These are phyloP conservation scores for Meda fulgida DNA, from an alignment of 2,797 vertebrate genomes.

Conservation along the genomic window DNA sequence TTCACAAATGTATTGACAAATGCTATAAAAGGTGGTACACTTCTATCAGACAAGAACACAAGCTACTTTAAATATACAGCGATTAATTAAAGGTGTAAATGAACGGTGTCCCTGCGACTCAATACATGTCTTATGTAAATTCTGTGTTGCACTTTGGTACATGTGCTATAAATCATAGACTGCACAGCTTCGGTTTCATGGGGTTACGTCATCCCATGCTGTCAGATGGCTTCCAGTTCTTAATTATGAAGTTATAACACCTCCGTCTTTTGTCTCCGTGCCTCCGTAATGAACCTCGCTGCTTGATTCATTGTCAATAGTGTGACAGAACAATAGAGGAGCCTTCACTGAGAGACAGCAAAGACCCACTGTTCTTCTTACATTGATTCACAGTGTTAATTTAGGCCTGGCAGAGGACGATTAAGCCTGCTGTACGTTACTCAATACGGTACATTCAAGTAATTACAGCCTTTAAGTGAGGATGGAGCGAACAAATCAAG, in stretches of 20 bases:
- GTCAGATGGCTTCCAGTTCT: constrained; percentile 56
- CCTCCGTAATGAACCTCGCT: constrained; percentile 41
- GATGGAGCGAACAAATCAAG: constrained; percentile 43
- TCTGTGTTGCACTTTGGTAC: constrained; percentile 28
- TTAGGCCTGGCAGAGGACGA: constrained; percentile 51
- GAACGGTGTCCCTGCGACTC: not conserved
- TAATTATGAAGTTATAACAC: constrained; percentile 61
- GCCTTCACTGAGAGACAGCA: constrained; percentile 41
- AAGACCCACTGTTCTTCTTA: constrained; percentile 48
- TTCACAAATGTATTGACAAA: constrained; percentile 15
- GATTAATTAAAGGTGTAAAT: constrained; percentile 30
- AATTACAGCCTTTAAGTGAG: constrained; percentile 57
- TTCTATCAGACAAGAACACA: not conserved
- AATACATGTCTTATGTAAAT: constrained; percentile 30
- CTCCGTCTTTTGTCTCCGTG: constrained; percentile 55
- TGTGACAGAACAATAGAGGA: constrained; percentile 57
- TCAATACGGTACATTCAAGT: constrained; percentile 56
- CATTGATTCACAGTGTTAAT: constrained; percentile 59
- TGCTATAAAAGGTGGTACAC: constrained; percentile 1
- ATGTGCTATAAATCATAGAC: constrained; percentile 42
- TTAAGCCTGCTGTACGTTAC: constrained; percentile 52
- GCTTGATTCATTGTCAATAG: constrained; percentile 60
- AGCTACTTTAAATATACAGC: constrained; percentile 22
- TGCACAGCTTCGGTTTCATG: constrained; percentile 43
- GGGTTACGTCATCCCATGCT: constrained; percentile 57